Base-by-base conservation (phyloP, 2,888 invertebrate species). In the Sesia apiformis region DNA sequence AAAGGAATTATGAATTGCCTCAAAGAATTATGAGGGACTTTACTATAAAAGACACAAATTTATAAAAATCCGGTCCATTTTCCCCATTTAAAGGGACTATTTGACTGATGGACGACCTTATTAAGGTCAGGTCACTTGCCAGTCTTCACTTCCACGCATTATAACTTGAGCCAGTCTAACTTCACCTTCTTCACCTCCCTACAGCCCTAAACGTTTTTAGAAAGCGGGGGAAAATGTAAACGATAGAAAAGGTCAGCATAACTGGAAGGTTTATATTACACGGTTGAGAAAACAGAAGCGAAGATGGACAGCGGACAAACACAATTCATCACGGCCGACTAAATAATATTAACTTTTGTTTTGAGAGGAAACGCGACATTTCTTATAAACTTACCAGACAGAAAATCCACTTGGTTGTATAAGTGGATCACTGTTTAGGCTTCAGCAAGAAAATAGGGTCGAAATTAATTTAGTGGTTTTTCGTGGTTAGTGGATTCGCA, bases 91-190 rank as follows among this genome's bases (percentile, higher is more conserved):
- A 6, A 46, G 23, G 8, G 23, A 8, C 23, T 23, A 23, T 46
- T 46, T 46, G 46, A 46, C 46, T 46, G 7, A 46, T 46, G 46
- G 46, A 46, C 8, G n/a, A 46, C 8, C 46, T 46, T 46, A 46
- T 46, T 46, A 46, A 46, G n/a, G 46, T 8, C 46, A 46, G 46
- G 46, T 46, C 46, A 52, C 53, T 53, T 46, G 53, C 53, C 38
- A 49, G 40, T 53, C 53, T 49, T 53, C 49, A 53, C 49, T 39
- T 49, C 49, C 53, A n/a, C 5, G 49, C 40, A 46, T 53, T 46
- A 53, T 38, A 39, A 3, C 46, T 42, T 50, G 38, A 52, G 8
- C 46, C 46, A 46, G 23, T 8, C 46, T 46, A 46, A 23, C 23
- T 46, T 4, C 8, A 46, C 46, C 46, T 8, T 23, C 23, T 23